Percentiles rank a stretch among this genome's conserved stretches.
These are phyloP conservation scores for Lichenostomus cassidix DNA, from an alignment of 2,113 vertebrate genomes.

Conservation along the genomic window DNA sequence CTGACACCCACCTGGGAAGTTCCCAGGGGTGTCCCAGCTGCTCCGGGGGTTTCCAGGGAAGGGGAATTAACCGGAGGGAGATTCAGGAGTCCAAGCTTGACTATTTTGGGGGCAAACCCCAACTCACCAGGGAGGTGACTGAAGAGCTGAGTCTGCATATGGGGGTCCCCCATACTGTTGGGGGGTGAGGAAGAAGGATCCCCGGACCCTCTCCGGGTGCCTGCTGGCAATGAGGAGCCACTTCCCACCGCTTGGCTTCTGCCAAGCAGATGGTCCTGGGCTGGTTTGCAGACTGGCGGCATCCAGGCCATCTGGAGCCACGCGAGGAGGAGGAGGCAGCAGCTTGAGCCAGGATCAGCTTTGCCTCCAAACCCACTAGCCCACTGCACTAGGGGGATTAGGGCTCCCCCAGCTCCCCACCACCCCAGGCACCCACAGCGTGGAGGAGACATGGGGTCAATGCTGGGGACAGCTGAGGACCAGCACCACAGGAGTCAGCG, in stretches of 20 bases:
- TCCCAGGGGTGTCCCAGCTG: fast-evolving
- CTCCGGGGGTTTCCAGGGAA: fast-evolving
- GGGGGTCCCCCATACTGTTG: background rate
- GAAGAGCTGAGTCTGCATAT: background rate
- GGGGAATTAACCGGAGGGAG: background rate
- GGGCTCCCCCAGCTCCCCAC: background rate
- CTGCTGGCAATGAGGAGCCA: background rate
- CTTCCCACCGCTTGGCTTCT: conserved; percentile 8
- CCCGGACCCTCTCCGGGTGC: background rate
- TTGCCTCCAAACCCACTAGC: conserved; percentile 53
- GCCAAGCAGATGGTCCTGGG: conserved; percentile 48
- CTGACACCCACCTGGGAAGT: background rate
- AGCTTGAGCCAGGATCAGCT: conserved; percentile 46
- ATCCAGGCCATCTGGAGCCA: conserved; percentile 67
- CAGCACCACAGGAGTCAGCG: fast-evolving
- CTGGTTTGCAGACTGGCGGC: conserved; percentile 38
- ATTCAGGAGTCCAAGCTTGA: fast-evolving
- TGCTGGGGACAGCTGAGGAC: background rate
- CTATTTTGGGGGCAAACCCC: background rate
- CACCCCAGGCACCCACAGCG: background rate
- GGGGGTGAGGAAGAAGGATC: background rate
- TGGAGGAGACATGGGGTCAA: background rate
- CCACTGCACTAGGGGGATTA: conserved; percentile 29
- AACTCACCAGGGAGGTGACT: fast-evolving
- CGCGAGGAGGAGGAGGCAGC: background rate